Percentiles rank a stretch among this genome's conserved stretches.
phyloP scores from a whole-genome alignment of 2,888 invertebrate genomes.

The Pterostichus madidus region DNA sequence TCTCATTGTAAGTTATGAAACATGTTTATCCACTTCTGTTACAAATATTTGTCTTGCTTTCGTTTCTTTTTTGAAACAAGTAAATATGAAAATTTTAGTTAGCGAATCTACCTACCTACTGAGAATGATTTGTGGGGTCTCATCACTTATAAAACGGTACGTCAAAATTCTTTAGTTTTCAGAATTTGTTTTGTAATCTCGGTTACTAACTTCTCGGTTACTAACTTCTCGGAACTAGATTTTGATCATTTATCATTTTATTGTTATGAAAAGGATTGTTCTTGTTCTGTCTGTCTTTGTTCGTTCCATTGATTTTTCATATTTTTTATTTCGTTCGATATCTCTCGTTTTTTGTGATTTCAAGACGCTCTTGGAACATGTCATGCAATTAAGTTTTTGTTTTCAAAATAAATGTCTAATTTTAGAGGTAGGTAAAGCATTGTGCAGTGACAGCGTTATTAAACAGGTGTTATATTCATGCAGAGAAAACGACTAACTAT shows the following conservation, averaged over 20 bases:
- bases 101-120: slow-evolving; percentile 11
- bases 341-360: slow-evolving; percentile 10
- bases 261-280: slow-evolving; percentile 44
- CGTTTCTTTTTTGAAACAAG: slow-evolving; percentile 10
- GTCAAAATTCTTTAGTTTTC: slow-evolving; percentile 45
- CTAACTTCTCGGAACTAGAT: slow-evolving; percentile 50
- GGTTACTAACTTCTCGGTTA: slow-evolving; percentile 48
- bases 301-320: slow-evolving; percentile 33
- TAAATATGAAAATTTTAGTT: slow-evolving; percentile 30
- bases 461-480: slow-evolving; percentile 6
- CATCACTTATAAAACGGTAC: slow-evolving; percentile 38
- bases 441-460: slow-evolving; percentile 10
- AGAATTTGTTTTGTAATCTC: slow-evolving; percentile 54
- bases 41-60: slow-evolving; percentile 41
- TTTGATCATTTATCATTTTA: slow-evolving; percentile 52
- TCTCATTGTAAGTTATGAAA: slow-evolving; percentile 12
- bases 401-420: slow-evolving; percentile 45
- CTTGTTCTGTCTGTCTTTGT: slow-evolving; percentile 28
- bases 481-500: background rate
- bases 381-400: slow-evolving; percentile 33
- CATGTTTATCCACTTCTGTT: slow-evolving; percentile 37
- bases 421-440: background rate
- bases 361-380: slow-evolving; percentile 37
- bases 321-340: slow-evolving; percentile 46
- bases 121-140: slow-evolving; percentile 13